Evolutionary conservation across 1,140 invertebrate species (phyloP).

Genomic region (Trichonephila clavata): DNA sequence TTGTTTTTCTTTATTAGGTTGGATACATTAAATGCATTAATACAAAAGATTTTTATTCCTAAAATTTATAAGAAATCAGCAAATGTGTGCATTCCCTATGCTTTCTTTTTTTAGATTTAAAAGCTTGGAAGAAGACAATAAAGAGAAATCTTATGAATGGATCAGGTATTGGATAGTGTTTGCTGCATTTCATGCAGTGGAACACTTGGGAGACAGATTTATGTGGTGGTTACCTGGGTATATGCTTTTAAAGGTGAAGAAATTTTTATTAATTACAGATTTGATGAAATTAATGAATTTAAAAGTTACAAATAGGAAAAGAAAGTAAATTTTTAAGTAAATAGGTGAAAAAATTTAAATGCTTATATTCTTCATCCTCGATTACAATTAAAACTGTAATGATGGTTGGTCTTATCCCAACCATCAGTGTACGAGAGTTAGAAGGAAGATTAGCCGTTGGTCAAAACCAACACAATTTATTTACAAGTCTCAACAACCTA

Average conservation of each 20-base stretch:
- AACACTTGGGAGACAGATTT: background rate
- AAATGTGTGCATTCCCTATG: background rate
- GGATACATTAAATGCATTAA: background rate
- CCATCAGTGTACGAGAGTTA: no score
- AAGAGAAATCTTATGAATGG: slow-evolving; percentile 2
- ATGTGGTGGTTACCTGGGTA: slow-evolving; percentile 12
- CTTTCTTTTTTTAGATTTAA: background rate
- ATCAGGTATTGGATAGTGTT: slow-evolving; percentile 26
- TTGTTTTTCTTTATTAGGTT: background rate
- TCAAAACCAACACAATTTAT: no score
- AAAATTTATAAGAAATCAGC: no score
- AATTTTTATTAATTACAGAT: background rate
- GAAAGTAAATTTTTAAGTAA: background rate
- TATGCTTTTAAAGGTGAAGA: background rate
- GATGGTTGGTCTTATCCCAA: no score
- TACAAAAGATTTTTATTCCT: no score
- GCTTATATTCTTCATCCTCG: no score
- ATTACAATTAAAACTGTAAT: no score
- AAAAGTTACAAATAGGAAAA: background rate
- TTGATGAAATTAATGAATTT: background rate
- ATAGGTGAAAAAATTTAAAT: no score
- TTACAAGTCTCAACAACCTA: no score
- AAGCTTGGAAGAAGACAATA: background rate
- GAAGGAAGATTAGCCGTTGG: no score
- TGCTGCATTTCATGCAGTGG: background rate